phyloP scores from a whole-genome alignment of 2,113 vertebrate species.

The Struthidea cinerea region DNA sequence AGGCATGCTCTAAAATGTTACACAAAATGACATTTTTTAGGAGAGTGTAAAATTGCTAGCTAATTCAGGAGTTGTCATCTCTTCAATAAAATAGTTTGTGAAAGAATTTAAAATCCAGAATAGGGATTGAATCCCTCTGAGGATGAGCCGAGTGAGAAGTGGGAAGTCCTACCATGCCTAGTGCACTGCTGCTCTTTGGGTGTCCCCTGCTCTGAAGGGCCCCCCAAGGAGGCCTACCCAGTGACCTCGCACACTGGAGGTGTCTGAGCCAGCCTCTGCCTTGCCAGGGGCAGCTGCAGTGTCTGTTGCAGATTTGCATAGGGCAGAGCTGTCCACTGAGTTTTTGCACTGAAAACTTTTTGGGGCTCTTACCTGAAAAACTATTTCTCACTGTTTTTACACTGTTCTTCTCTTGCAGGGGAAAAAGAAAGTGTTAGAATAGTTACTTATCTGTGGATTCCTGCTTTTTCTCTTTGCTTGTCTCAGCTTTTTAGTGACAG shows the following conservation, averaged over 20 bases:
- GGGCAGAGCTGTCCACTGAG: not conserved
- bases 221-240: not conserved
- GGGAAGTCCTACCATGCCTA: too few relatives aligned
- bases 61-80: not conserved
- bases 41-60: not conserved
- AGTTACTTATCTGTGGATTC: not conserved
- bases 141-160: not conserved
- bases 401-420: not conserved
- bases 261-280: not conserved
- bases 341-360: not conserved
- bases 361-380: not conserved
- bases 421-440: not conserved
- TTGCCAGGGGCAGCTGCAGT: not conserved
- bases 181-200: fast-evolving
- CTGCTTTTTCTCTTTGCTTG: not conserved
- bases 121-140: not conserved
- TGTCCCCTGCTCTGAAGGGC: fast-evolving
- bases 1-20: not conserved
- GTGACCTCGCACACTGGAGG: fast-evolving
- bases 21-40: not conserved
- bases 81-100: not conserved
- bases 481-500: not conserved
- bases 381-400: not conserved
- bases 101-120: not conserved
- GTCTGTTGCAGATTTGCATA: fast-evolving